Evolutionary conservation across 2,888 invertebrate genomes (phyloP), one percentile per base, ranked within the genome.

Genomic region (Cynaeus angustus): DNA sequence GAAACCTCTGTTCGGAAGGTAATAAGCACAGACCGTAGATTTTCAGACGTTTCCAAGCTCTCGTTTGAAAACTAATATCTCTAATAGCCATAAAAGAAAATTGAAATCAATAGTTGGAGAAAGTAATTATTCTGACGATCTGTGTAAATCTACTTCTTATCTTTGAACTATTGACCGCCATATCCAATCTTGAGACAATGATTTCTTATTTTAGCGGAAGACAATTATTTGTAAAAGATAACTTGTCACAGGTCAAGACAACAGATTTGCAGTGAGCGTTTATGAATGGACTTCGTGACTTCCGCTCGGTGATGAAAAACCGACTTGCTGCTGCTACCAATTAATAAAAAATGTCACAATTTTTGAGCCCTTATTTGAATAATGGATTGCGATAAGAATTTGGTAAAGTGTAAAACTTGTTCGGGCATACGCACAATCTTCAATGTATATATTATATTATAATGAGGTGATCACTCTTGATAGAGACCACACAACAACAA

Each of bases 401-500:
- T 10, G 10, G 50, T 43, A 45, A 48, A 50, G 26, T 50, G 30
- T 13, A 50, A 50, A 62, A 62, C 61, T 48, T 48, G 61, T 61
- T 61, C 13, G 14, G 26, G 13, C 26, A 45, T 10, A 43, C 3
- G 61, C 8, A 45, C 13, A 30, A 9, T 50, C 48, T 45, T 37
- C 21, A 16, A 21, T 26, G 64, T 33, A 65, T 55, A 53, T 53
- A 65, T 65, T 65, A 65, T 65, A 65, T 65, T 65, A 55, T 65
- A 65, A 65, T 65, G 65, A 65, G 65, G 55, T 65, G 65, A 65
- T 55, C 53, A 65, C 33, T 55, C 21, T 65, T 33, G 38, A 55
- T 65, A 65, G 38, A 28, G 65, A 55, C 65, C 65, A 65, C 65
- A 65, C 65, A 55, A 33, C 26, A 55, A 65, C 65, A 65, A 55